Evolutionary conservation across 2,888 invertebrate species (phyloP), one percentile per base, ranked within the genome.

Genomic region (Itoplectis maculator): DNA sequence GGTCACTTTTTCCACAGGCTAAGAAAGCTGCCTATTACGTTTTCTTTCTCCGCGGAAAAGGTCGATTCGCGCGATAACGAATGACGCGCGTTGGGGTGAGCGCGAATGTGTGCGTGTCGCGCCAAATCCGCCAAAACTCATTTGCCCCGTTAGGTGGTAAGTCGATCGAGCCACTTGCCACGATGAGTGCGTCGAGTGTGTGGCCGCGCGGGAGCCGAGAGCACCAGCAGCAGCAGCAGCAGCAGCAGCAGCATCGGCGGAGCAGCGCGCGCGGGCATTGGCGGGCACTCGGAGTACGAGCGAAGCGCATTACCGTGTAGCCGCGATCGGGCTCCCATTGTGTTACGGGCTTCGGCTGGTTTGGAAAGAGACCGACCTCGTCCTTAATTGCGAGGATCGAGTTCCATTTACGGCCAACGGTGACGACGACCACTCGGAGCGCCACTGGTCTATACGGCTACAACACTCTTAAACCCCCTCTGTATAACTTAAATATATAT

Each of bases 351-450:
- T 45, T 74, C 70, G 61, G 74, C 61, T 59, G 54, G 45, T 70
- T 74, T 56, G 69, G 59, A 82, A 75, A 79, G 74, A 70, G 69
- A 79, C 42, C 79, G 84, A 79, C 82, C 84, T 79, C 82, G 82
- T 76, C 79, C 73, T 75, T 80, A 84, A 84, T 84, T 80, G 77
- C 76, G 29, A 65, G 56, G 69, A 79, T 79, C 81, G 73, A 82
- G 72, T 76, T 76, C 84, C 82, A 79, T 84, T 80, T 82, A 80
- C 69, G 82, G 76, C 70, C 51, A 80, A 73, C 47, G 65, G 63
- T 66, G 75, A 81, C 70, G 74, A 79, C 65, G 65, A 70, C 69
- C 8, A 70, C 56, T 70, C 68, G 40, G 37, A 51, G 47, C 72
- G 68, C 69, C 63, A 74, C 63, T 80, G 54, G 61, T 74, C 74